Evolutionary conservation across 2,888 invertebrate species (phyloP), one percentile per base, ranked within the genome.

Genomic region (Linnaemya tessellans): DNA sequence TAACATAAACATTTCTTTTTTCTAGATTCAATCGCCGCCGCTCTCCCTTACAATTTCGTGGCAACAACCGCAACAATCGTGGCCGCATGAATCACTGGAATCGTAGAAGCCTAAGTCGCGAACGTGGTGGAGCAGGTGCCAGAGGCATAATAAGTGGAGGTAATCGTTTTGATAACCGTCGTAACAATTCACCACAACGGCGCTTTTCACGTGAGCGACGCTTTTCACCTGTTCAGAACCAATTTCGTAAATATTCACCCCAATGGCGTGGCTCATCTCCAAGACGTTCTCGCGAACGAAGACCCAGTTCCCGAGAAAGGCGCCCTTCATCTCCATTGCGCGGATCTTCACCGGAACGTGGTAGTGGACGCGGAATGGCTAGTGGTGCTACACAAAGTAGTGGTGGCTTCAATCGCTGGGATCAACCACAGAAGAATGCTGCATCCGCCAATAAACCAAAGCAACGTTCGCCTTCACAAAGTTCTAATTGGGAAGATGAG

Each of bases 21-120:
- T 51, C 38, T 70, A 92, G 92, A 56, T 92, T 91, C 43, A 92
- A 91, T 87, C 89, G 91, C 0, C 90, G 91, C 11, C 91, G 91
- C 1, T 90, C 91, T 8, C 91, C 91, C 4, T 84, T 87, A 20
- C 89, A 88, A 87, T 89, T 90, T 79, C 89, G 91, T 3, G 89
- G 91, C 3, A 88, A 88, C 15, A 87, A 88, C 5, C 87, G 90
- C 4, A 90, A 89, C n/a, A 89, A 89, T 81, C 89, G 90, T 0
- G 89, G 90, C 11, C 90, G 91, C 20, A 87, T 88, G 86, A 90
- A 90, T 77, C 89, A 89, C 64, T 91, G 92, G 88, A 90, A 91
- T 56, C 90, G 91, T 25, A 91, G 92, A 22, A 88, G 87, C 70
- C 78, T 73, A 15, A 87, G 92, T 64, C 89, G 91, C 30, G 91